Evolutionary conservation across 2,888 invertebrate genomes (phyloP), one percentile per base, ranked within the genome.

Genomic region (Pterostichus madidus): DNA sequence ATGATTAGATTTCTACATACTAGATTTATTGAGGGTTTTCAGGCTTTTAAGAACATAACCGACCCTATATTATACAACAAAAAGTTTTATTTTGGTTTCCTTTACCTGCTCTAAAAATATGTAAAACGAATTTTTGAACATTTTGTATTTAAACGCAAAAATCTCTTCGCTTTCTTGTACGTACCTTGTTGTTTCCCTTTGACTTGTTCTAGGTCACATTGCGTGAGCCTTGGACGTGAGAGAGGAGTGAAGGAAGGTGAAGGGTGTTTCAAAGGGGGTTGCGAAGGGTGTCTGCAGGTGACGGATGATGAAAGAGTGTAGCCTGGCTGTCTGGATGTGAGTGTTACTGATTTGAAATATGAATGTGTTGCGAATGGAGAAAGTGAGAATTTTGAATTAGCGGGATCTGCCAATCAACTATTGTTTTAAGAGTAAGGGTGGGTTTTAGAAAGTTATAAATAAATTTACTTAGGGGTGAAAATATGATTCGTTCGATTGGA

Each of bases 291-390:
- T 64, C 64, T 64, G 64, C 64, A 64, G 64, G 64, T 64, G 64
- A 64, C 64, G 64, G 64, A 64, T 64, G 64, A 64, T 64, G 64
- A 64, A 64, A 64, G 64, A 64, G 64, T 64, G 64, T 64, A 64
- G 64, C 64, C n/a, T 13, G 64, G 64, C 64, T 64, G 64, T 64
- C 64, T 64, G 13, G 35, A 64, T 64, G 32, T 64, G 32, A 64
- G 32, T 64, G 64, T 64, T 64, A 64, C 64, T 64, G 64, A 64
- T 64, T 64, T 64, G 64, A 64, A 64, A 64, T 64, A 64, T 64
- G 64, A 64, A 64, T 64, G 64, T n/a, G 39, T 39, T 39, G 64
- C 11, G 35, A 24, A 24, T 24, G 5, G 32, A 13, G 35, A 13
- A 35, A 64, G 64, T 64, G 64, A 35, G 13, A 49, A 49, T 49